Base-by-base conservation (phyloP, 2,888 invertebrate genomes). In the Strigamia crassipes region DNA sequence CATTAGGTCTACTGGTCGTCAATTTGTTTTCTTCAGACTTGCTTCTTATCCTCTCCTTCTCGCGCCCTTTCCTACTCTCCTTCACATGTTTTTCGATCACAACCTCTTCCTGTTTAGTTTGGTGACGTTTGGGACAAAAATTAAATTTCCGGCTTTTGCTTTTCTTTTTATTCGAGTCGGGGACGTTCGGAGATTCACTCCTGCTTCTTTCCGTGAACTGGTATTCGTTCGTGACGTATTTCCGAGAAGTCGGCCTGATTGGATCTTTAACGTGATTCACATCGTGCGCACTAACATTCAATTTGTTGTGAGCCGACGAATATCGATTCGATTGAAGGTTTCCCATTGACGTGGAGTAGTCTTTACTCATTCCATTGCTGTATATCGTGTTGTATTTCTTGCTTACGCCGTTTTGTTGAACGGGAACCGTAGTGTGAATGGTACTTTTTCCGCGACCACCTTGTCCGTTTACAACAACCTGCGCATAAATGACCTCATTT, bases 401-500 rank as follows among this genome's bases (percentile, higher is more conserved):
- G 38, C 8, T 23, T 1, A 81, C 86, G 85, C 94, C 94, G 86
- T 94, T 94, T 13, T 93, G 93, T 82, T 56, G 56, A 18, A 89
- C 27, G 56, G 83, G 86, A 83, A 88, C 89, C 34, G 87, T 89
- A 83, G 91, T 91, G 84, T 91, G 91, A 21, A 91, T 86, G 23
- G 91, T 91, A 85, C 89, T 89, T 84, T 90, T 90, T 81, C 85
- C 85, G 21, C 87, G 87, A 34, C 84, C 85, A 18, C 83, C 83
- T 73, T 85, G 84, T 34, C 85, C 85, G 82, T 85, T 85, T 38
- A 85, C 85, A 38, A 92, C 90, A 4, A 94, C 92, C 87, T 94
- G 93, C 9, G 94, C 94, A 86, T 94, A 94, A 79, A 94, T 93
- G 31, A 94, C 91, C 84, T 91, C 85, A 13, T 84, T 81, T 81